These are phyloP conservation scores for Capitulum mitella DNA, from an alignment of 2,888 invertebrate genomes.

Conservation along the genomic window DNA sequence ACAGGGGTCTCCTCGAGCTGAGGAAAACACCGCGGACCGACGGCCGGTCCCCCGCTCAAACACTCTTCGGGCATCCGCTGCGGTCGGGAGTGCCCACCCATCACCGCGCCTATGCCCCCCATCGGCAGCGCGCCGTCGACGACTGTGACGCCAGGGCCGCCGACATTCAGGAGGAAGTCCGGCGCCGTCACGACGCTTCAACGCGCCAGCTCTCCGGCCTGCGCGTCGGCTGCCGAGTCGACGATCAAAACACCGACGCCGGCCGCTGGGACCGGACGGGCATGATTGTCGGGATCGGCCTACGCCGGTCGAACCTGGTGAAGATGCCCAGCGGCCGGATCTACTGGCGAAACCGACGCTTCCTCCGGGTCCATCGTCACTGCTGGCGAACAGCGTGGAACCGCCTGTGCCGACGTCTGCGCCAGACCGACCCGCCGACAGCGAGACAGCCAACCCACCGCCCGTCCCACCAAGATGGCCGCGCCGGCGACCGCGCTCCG, in stretches of 20 bases:
- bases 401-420: too few relatives aligned
- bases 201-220: neutral
- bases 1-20: constrained; percentile 25
- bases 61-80: constrained; percentile 17
- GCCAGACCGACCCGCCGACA: too few relatives aligned
- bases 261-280: constrained; percentile 3
- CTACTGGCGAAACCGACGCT: constrained; percentile 15
- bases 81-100: constrained; percentile 8
- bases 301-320: neutral
- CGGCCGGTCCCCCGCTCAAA: constrained; percentile 27
- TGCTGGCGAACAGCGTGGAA: neutral
- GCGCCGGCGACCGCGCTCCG: neutral
- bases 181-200: neutral
- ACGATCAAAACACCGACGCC: neutral
- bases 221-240: neutral
- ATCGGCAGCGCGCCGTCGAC: constrained; percentile 25
- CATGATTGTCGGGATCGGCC: neutral
- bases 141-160: constrained; percentile 21
- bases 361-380: neutral
- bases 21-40: constrained; percentile 37
- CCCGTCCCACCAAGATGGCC: neutral
- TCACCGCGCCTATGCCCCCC: constrained; percentile 11
- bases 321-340: constrained; percentile 22
- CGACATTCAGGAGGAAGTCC: neutral
- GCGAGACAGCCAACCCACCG: neutral